Conservation (phyloP, 2,797 vertebrate species). For the Cygnus olor region DNA sequence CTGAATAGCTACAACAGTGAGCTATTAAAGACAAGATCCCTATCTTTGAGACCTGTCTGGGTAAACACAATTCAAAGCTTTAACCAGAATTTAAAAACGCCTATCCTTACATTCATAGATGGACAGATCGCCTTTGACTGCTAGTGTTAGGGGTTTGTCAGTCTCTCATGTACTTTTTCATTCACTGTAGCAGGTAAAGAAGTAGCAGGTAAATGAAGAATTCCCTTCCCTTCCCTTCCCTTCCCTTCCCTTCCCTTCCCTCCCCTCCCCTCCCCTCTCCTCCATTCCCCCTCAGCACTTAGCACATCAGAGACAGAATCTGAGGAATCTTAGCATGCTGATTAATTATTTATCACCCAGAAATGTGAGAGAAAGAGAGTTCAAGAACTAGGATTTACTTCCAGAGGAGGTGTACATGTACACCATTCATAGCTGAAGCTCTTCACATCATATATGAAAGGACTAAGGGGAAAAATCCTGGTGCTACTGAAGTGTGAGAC, state of each 20-base stretch:
- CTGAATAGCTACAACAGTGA: rapidly evolving
- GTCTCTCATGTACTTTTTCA: not conserved
- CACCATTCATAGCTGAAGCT: not conserved
- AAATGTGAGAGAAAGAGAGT: not conserved
- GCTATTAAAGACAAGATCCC: not conserved
- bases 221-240: too few species aligned
- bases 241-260: too few species aligned
- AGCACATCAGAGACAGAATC: not conserved
- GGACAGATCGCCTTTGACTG: not conserved
- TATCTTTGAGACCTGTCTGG: not conserved
- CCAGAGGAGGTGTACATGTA: not conserved
- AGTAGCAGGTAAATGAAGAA: not conserved
- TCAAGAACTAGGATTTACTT: not conserved
- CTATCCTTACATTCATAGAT: not conserved
- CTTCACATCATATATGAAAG: not conserved
- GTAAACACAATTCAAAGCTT: not conserved
- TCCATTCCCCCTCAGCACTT: not conserved
- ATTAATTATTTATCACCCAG: not conserved
- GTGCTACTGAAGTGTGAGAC: not conserved
- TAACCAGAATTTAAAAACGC: not conserved
- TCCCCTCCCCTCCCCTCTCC: not conserved
- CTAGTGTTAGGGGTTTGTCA: not conserved
- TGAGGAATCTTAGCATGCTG: not conserved
- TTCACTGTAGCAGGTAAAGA: not conserved
- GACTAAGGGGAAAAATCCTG: not conserved